Conservation (phyloP, 2,113 vertebrate species). For the Bagarius yarrelli region DNA sequence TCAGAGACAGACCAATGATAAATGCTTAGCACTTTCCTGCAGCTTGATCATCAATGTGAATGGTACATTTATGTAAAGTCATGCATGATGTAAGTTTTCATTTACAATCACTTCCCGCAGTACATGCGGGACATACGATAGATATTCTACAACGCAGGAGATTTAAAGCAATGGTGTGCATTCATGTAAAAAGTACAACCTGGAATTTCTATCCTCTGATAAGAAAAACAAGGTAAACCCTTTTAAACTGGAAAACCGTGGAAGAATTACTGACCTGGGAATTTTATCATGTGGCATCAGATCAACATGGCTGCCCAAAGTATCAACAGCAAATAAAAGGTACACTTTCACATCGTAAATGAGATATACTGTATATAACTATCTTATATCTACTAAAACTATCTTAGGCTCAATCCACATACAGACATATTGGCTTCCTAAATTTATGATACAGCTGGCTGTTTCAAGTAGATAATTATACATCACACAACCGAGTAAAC, state of each 20-base stretch:
- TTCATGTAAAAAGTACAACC: not conserved
- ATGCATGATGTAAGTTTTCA: not conserved
- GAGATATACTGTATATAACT: not conserved
- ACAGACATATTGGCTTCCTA: not conserved
- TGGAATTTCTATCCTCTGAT: not conserved
- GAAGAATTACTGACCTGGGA: not conserved
- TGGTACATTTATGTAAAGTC: not conserved
- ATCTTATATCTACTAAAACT: not conserved
- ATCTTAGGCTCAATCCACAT: not conserved
- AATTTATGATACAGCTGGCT: not conserved
- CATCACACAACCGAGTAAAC: not conserved
- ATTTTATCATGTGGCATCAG: not conserved
- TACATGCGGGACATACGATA: not conserved
- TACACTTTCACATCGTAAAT: not conserved
- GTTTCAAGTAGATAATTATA: not conserved
- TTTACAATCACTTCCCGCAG: not conserved
- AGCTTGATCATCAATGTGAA: not conserved
- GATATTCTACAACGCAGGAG: not conserved
- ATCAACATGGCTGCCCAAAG: not conserved
- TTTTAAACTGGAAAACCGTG: not conserved
- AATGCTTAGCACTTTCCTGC: not conserved
- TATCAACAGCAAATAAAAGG: not conserved
- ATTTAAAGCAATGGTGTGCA: not conserved
- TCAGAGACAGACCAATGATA: not conserved
- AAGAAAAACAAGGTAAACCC: not conserved